Evolutionary conservation across 2,797 vertebrate species (phyloP).

Genomic region (Lindbergichthys nudifrons): DNA sequence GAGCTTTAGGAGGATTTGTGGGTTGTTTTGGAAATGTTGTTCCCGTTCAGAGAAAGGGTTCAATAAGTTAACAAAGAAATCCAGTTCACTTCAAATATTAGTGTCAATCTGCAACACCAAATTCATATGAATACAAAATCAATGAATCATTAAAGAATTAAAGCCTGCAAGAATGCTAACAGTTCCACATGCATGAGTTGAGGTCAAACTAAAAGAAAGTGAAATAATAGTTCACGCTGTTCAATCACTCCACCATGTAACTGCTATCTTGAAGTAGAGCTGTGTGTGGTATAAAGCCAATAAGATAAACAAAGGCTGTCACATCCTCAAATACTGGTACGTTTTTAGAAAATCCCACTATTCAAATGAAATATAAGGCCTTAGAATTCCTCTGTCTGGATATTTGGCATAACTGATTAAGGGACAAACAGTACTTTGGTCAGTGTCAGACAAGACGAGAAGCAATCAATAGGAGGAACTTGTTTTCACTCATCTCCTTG

Average conservation of each 20-base stretch:
- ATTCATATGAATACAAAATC: neutral
- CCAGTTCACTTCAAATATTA: neutral
- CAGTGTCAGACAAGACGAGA: slow-evolving; percentile 26
- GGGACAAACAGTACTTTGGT: slow-evolving; percentile 36
- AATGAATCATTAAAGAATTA: neutral
- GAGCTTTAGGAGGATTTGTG: slow-evolving; percentile 30
- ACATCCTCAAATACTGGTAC: neutral
- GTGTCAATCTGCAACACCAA: neutral
- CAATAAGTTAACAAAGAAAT: no score
- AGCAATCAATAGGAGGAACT: slow-evolving; percentile 60
- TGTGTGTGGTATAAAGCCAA: neutral
- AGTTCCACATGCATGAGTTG: neutral
- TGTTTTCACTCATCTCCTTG: slow-evolving; percentile 36
- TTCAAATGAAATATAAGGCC: neutral
- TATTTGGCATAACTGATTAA: slow-evolving; percentile 14
- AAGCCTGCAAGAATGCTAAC: neutral
- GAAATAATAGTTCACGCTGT: no score
- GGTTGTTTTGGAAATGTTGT: slow-evolving; percentile 11
- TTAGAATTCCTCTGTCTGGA: slow-evolving; percentile 25
- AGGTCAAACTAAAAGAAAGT: no score
- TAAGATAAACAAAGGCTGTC: neutral
- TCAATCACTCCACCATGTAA: neutral
- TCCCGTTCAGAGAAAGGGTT: slow-evolving; percentile 4
- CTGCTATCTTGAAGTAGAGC: no score
- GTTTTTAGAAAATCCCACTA: no score